Evolutionary conservation across 2,888 invertebrate species (phyloP), one percentile per base, ranked within the genome.

Genomic region (Drosophila macrospina): DNA sequence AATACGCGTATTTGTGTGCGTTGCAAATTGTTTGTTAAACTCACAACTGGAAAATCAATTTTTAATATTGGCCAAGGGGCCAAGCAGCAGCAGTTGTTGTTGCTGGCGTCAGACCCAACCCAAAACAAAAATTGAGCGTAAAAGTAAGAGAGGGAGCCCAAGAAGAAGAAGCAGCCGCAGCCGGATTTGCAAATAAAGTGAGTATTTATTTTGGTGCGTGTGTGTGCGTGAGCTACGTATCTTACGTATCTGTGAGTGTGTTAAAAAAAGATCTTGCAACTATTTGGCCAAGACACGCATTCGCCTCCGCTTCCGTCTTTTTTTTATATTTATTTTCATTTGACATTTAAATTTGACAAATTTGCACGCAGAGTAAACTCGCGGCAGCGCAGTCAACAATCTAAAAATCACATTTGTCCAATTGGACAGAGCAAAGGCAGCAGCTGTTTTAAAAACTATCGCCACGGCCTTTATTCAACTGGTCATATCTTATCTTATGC

Each of bases 41-140:
- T 64, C 54, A 70, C 77, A 74, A 67, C 86, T 89, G 88, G 80
- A 89, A 89, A 89, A 89, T 89, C 90, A 89, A 89, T 89, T 88
- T 76, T 74, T 62, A 62, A 73, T 71, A 68, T 75, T 78, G 87
- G 65, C 81, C 74, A 78, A 72, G 67, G 60, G 71, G 74, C 66
- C 73, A 70, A 85, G 69, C 74, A 81, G 80, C 86, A 87, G 80
- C 73, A 73, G 80, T 74, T 77, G 66, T 74, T 74, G 74, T 75
- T 68, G 67, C 61, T 63, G 68, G 60, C 73, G 68, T 72, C 67
- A 69, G 77, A 77, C 85, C 85, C 81, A 86, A 75, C 86, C 81
- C 85, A 85, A 86, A 86, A 86, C 88, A 87, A 67, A 74, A 70
- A 74, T 75, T 72, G 77, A 73, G 72, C 74, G 70, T 76, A 70